Percentiles rank a stretch among this genome's conserved stretches.
These are phyloP conservation scores for Centropyge bicolor DNA, from an alignment of 2,797 vertebrate species.

Conservation along the genomic window DNA sequence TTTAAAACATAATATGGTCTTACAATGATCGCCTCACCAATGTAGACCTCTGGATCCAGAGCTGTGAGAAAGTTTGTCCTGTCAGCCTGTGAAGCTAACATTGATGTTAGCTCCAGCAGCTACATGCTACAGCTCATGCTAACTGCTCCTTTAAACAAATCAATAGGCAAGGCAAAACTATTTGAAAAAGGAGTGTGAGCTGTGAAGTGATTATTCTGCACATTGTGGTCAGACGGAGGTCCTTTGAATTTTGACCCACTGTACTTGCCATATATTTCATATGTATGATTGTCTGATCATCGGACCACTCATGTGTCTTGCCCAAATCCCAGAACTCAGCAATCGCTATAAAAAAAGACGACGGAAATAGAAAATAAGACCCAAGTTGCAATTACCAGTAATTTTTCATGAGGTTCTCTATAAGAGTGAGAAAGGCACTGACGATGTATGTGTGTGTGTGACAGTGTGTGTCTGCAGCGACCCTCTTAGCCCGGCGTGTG, in stretches of 20 bases:
- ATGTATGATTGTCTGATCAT: background rate
- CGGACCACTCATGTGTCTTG: background rate
- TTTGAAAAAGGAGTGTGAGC: background rate
- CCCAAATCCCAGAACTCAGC: background rate
- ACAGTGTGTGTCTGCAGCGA: constrained; percentile 20
- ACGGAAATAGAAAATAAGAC: background rate
- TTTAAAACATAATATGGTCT: background rate
- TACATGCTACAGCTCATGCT: background rate
- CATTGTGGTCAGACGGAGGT: background rate
- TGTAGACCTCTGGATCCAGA: background rate
- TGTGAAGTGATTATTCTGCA: background rate
- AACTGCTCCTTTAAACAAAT: background rate
- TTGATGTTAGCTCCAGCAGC: background rate
- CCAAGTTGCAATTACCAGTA: background rate
- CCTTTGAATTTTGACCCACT: background rate
- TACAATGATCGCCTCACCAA: background rate
- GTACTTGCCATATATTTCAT: background rate
- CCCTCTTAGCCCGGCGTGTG: constrained; percentile 23
- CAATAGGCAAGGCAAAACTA: background rate
- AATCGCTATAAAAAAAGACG: background rate
- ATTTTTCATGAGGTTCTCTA: background rate
- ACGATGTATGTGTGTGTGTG: background rate
- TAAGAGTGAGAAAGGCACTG: constrained; percentile 2
- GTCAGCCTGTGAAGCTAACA: background rate
- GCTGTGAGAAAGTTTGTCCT: background rate